These are phyloP conservation scores for Plectus sambesii DNA, from an alignment of 1,140 invertebrate genomes.

Conservation along the genomic window DNA sequence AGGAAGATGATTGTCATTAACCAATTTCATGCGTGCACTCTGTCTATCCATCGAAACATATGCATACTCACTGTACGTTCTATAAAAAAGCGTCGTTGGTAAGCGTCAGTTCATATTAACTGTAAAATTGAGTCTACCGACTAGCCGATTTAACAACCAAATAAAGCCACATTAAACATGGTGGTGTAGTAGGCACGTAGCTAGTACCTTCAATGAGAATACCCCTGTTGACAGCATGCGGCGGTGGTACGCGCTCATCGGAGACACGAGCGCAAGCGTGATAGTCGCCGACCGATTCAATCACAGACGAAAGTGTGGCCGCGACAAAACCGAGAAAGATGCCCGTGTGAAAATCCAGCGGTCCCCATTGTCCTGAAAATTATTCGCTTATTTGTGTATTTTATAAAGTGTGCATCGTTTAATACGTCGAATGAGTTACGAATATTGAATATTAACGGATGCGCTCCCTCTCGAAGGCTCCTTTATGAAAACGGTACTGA, in stretches of 20 bases:
- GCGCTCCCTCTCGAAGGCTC: too few relatives aligned
- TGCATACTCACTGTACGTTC: too few relatives aligned
- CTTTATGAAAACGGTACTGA: too few relatives aligned
- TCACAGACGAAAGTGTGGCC: conserved; percentile 38
- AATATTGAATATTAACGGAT: too few relatives aligned
- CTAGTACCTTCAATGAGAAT: conserved; percentile 45
- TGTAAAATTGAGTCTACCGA: too few relatives aligned
- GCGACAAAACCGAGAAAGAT: conserved; percentile 43
- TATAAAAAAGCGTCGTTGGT: too few relatives aligned
- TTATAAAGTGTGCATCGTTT: not conserved
- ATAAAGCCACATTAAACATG: too few relatives aligned
- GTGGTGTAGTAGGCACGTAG: conserved; percentile 40
- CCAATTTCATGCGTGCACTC: conserved; percentile 41
- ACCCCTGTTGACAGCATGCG: conserved; percentile 43
- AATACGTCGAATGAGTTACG: too few relatives aligned
- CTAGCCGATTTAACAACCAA: too few relatives aligned
- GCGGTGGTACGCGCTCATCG: conserved; percentile 31
- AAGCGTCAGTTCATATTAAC: too few relatives aligned
- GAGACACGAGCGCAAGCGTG: conserved; percentile 37
- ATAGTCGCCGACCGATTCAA: conserved; percentile 47
- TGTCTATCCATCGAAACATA: too few relatives aligned
- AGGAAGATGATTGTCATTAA: conserved; percentile 40
- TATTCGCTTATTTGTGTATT: too few relatives aligned
- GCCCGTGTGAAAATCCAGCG: conserved; percentile 37
- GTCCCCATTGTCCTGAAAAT: conserved; percentile 45